Base-by-base conservation (phyloP, 1,140 invertebrate genomes). In the Heliconius melpomene region DNA sequence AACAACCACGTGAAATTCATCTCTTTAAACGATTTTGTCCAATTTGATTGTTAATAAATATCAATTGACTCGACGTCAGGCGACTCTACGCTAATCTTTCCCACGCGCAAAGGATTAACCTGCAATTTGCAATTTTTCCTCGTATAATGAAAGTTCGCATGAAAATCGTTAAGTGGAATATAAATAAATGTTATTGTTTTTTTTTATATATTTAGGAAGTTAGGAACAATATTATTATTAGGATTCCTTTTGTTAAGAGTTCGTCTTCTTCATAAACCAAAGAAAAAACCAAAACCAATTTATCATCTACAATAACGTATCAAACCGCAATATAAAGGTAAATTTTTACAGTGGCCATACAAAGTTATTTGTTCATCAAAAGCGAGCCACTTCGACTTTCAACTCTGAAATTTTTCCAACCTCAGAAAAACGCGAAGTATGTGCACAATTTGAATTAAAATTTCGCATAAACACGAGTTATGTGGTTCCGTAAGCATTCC, bases 381-480 rank as follows among this genome's bases (percentile, higher is more conserved):
- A 72, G 46, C 26, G 20, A 32, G n/a, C 57, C 36, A 72, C 23
- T 77, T 72, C 32, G 29, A 72, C 76, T 29, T 29, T 29, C 52
- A 72, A 77, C 76, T 54, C 76, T 20, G 40, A 72, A 46, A 72
- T 72, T 76, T 77, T 77, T 40, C 70, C 70, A 50, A 40, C 75
- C 76, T 66, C 46, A 72, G 32, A 72, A 38, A 77, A 77, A 72
- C 70, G 76, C 6, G 26, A 77, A 36, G 76, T 71, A 77, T 77
- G 66, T 29, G 29, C 70, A 72, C 76, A 72, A 52, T 77, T 77
- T 72, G 70, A 77, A 77, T 72, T 77, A 77, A 77, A 77, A 77
- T 46, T 40, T 29, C 32, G 32, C 66, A 66, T 72, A 77, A 77
- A 77, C 76, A 72, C 26, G 38, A 26, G 6, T 77, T 36, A 77